Evolutionary conservation across 2,888 invertebrate genomes (phyloP).

Genomic region (Lathronympha strigana): DNA sequence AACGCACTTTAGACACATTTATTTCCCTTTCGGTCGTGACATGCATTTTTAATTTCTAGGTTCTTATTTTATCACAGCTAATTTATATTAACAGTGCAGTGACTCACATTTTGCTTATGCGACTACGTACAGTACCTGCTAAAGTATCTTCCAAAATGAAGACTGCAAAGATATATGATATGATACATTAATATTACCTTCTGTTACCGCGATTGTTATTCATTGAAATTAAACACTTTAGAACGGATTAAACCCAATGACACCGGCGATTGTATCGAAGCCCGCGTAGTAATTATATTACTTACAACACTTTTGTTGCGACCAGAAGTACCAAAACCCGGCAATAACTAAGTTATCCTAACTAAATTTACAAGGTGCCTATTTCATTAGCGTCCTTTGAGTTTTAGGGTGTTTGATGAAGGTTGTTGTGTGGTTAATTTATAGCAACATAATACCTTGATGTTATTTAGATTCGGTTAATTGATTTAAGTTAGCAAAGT

Average conservation of each 20-base stretch:
- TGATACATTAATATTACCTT: too few species aligned
- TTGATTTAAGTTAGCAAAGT: slow-evolving; percentile 25
- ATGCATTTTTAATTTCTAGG: slow-evolving; percentile 25
- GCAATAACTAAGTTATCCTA: slow-evolving; percentile 28
- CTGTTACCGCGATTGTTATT: too few species aligned
- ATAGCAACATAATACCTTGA: slow-evolving; percentile 27
- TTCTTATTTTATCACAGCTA: background rate
- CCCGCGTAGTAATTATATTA: too few species aligned
- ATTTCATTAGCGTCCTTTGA: slow-evolving; percentile 27
- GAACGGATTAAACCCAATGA: too few species aligned
- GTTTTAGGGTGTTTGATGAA: slow-evolving; percentile 28
- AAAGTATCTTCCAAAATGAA: too few species aligned
- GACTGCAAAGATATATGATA: too few species aligned
- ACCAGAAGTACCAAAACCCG: background rate
- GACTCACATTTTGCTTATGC: background rate
- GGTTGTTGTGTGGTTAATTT: slow-evolving; percentile 33
- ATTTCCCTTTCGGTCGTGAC: slow-evolving; percentile 15
- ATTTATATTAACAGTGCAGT: slow-evolving; percentile 1
- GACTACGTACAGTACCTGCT: too few species aligned
- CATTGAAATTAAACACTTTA: too few species aligned
- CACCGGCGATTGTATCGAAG: too few species aligned
- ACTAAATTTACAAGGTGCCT: slow-evolving; percentile 19
- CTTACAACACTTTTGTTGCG: too few species aligned
- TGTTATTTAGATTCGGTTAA: slow-evolving; percentile 26
- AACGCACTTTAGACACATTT: slow-evolving; percentile 15